Percentiles rank a stretch among this genome's conserved stretches.
phyloP scores from a whole-genome alignment of 92 coral and sea anemone genomes.

The Epizoanthus rinbou region DNA sequence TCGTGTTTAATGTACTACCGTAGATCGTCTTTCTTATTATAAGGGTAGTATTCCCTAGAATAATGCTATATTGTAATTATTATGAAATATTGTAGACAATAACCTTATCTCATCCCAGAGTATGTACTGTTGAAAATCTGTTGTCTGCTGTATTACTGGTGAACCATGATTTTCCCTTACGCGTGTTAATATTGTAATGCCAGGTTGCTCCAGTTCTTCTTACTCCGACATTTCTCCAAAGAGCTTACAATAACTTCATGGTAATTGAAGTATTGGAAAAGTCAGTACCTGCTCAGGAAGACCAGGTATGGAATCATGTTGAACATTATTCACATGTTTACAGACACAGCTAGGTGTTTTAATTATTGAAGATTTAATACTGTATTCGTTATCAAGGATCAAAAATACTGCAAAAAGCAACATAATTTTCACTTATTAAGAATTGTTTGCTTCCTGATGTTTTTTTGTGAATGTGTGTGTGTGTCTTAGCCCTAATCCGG shows the following conservation, averaged over 20 bases:
- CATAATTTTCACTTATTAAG: too few species aligned
- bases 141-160: neutral
- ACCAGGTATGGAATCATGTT: conserved; percentile 50
- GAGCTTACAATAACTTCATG: conserved; percentile 91
- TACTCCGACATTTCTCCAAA: conserved; percentile 84
- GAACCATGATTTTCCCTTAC: neutral
- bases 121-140: neutral
- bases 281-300: conserved; percentile 68
- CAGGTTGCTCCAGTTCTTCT: conserved; percentile 91
- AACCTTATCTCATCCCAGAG: neutral
- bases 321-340: neutral
- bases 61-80: too few species aligned
- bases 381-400: too few species aligned
- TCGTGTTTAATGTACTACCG: too few species aligned
- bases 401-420: too few species aligned
- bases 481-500: too few species aligned
- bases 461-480: too few species aligned
- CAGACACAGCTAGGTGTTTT: neutral
- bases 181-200: neutral
- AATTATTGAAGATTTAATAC: too few species aligned
- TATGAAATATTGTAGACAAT: neutral
- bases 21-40: too few species aligned
- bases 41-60: too few species aligned
- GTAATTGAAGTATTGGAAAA: conserved; percentile 92
- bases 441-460: too few species aligned